Base-by-base conservation (phyloP, 2,888 invertebrate species). In the Andrena fulva region DNA sequence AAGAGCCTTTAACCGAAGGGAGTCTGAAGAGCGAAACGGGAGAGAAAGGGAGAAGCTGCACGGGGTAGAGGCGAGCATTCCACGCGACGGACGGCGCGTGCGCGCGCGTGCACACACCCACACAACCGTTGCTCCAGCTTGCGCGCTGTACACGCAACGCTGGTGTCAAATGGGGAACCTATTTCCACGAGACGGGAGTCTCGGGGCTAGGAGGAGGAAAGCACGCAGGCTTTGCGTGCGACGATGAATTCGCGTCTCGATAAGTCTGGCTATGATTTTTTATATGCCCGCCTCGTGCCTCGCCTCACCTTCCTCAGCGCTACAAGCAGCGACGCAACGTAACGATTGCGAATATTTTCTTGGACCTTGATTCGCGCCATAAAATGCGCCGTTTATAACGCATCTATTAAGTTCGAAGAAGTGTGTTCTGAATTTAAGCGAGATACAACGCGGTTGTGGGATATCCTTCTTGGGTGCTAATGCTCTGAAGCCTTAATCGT, bases 1-100 rank as follows among this genome's bases (percentile, higher is more conserved):
- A 87, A 80, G 78, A 82, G 67, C 71, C 74, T 82, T 82, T 76
- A 80, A 85, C 82, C 78, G 71, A 73, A 74, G 78, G 75, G 78
- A 75, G 56, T 59, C 48, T 54, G 67, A 74, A 76, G 73, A 70
- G 66, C 71, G 64, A 72, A 81, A 72, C 71, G 59, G 77, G 77
- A 69, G 64, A 64, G 31, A 62, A 56, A 74, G 31, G 52, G 59
- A 76, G 52, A 60, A 68, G 48, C 8, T 62, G 35, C 27, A 48
- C 72, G 27, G 73, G 64, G 66, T 76, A 70, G 69, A 24, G 69
- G 24, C 67, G 69, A 76, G 79, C 50, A 77, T 77, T 81, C 81
- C 81, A 82, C 68, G 77, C 60, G 74, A 33, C 31, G 12, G 59
- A 74, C 59, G 54, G 77, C 83, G 83, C 77, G 77, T 77, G 83